phyloP scores from a whole-genome alignment of 2,113 vertebrate genomes.

The Columba livia region DNA sequence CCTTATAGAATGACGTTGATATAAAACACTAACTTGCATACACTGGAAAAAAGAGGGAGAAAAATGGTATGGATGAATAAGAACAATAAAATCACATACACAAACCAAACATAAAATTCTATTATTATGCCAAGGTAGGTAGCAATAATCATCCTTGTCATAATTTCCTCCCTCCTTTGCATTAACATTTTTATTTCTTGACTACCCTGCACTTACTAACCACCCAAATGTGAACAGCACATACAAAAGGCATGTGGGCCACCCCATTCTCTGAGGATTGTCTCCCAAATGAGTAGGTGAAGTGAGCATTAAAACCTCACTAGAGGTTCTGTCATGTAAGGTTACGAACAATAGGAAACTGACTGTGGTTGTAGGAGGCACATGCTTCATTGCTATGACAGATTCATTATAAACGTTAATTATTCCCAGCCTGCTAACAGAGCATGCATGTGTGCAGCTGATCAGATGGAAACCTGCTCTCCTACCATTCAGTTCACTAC shows the following conservation, averaged over 20 bases:
- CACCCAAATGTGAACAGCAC: not conserved
- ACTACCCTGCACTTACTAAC: not conserved
- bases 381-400: not conserved
- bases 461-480: not conserved
- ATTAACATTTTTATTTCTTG: not conserved
- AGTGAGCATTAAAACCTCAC: not conserved
- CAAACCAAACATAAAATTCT: not conserved
- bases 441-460: not conserved
- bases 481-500: not conserved
- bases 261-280: not conserved
- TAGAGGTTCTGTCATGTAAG: not conserved
- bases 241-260: not conserved
- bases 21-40: not conserved
- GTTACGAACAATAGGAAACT: not conserved
- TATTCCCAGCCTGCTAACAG: not conserved
- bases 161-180: not conserved
- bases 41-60: not conserved
- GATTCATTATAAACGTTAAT: not conserved
- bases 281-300: not conserved
- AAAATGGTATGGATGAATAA: not conserved
- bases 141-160: not conserved
- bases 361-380: not conserved
- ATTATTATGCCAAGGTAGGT: not conserved
- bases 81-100: not conserved
- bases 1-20: not conserved